Conservation (phyloP, 1,140 invertebrate genomes). For the Mamestra configurata region DNA sequence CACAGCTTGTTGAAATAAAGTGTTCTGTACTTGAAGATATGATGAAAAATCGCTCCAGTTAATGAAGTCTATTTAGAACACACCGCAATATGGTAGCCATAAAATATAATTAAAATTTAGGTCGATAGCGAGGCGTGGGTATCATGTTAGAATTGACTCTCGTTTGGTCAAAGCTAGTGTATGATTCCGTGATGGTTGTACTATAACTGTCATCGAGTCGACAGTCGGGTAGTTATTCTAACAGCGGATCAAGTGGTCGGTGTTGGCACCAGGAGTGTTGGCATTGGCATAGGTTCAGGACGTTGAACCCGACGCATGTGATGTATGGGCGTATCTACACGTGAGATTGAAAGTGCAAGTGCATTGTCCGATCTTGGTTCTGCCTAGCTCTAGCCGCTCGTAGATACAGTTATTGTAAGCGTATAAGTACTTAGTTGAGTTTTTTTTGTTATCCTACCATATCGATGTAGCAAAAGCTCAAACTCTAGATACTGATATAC, state of each 20-base stretch:
- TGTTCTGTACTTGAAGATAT: not conserved
- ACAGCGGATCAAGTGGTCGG: constrained; percentile 52
- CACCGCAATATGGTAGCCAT: constrained; percentile 12
- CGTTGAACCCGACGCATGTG: constrained; percentile 69
- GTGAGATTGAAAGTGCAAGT: constrained; percentile 63
- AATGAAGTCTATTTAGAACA: constrained; percentile 11
- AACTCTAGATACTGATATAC: too few species aligned
- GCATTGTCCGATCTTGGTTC: constrained; percentile 55
- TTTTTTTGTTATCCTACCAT: too few species aligned
- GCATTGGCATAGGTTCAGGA: constrained; percentile 77
- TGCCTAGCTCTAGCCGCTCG: not conserved
- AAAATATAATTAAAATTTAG: constrained; percentile 23
- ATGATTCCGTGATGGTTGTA: not conserved
- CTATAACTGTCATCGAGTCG: constrained; percentile 8
- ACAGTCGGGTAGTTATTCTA: not conserved
- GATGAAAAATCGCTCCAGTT: not conserved
- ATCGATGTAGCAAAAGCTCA: too few species aligned
- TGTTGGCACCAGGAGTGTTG: constrained; percentile 67
- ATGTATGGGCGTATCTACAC: constrained; percentile 46
- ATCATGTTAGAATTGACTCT: not conserved
- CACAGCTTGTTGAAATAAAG: not conserved
- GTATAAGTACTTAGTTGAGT: not conserved
- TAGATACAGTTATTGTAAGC: not conserved
- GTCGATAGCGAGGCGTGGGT: constrained; percentile 20
- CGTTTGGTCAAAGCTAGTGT: not conserved